Evolutionary conservation across 2,888 invertebrate species (phyloP).

Genomic region (Coenonympha arcania): DNA sequence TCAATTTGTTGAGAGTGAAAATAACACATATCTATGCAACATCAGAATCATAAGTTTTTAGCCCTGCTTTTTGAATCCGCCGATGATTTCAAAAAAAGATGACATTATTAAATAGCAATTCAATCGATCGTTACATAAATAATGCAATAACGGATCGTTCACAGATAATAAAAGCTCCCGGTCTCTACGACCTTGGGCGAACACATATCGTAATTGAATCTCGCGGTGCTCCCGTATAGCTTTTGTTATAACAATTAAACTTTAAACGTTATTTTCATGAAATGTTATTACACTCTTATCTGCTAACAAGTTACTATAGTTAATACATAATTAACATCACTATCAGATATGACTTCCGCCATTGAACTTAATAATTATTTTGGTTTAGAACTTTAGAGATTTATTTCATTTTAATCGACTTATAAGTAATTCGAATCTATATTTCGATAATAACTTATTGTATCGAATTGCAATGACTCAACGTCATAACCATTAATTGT

Average conservation of each 20-base stretch:
- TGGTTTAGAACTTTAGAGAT: not conserved
- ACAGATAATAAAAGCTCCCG: constrained; percentile 38
- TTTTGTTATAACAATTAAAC: constrained; percentile 23
- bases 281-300: not conserved
- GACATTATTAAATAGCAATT: not conserved
- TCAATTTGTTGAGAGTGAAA: too few relatives aligned
- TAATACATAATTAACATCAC: not conserved
- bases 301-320: not conserved
- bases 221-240: constrained; percentile 36
- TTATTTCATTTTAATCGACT: too few relatives aligned
- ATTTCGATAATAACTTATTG: too few relatives aligned
- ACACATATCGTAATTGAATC: constrained; percentile 68
- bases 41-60: not conserved
- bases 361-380: not conserved
- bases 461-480: too few relatives aligned
- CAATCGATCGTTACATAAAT: not conserved
- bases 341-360: not conserved
- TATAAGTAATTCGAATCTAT: too few relatives aligned
- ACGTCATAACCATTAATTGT: too few relatives aligned
- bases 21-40: too few relatives aligned
- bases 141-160: not conserved
- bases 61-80: not conserved
- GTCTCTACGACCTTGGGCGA: constrained; percentile 39
- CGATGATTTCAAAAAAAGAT: not conserved
- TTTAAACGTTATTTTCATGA: constrained; percentile 7